Percentiles rank a stretch among this genome's conserved stretches.
Conservation (phyloP, 2,113 vertebrate species). For the Xyrauchen texanus region DNA sequence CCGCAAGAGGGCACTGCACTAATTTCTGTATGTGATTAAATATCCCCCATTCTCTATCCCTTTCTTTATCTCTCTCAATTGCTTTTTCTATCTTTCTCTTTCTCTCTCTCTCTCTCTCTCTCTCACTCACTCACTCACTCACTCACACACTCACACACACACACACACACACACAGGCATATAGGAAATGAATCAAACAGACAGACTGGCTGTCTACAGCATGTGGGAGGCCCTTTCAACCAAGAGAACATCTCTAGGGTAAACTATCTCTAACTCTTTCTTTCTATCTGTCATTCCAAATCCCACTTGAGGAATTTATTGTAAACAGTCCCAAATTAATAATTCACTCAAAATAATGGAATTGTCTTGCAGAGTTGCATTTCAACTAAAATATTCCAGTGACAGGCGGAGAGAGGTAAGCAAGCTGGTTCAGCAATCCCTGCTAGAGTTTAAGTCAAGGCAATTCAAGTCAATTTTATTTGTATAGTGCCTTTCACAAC, state of each 20-base stretch:
- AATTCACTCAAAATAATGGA: conserved; percentile 42
- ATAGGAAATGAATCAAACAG: conserved; percentile 53
- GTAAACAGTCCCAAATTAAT: conserved; percentile 40
- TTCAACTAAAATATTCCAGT: conserved; percentile 9
- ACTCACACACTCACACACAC: conserved; percentile 3
- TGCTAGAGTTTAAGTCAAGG: conserved; percentile 5
- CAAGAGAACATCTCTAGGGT: conserved; percentile 55
- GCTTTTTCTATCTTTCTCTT: too few relatives aligned
- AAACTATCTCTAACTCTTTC: conserved; percentile 35
- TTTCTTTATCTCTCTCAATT: background rate
- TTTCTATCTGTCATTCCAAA: conserved; percentile 38
- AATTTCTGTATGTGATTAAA: conserved; percentile 49
- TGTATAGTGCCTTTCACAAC: too few relatives aligned
- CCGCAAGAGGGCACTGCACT: conserved; percentile 57
- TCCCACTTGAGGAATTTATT: conserved; percentile 35
- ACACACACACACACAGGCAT: conserved; percentile 18
- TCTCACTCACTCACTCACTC: background rate
- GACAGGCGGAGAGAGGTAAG: background rate
- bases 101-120: too few relatives aligned
- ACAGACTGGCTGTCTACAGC: conserved; percentile 55
- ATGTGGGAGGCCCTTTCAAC: conserved; percentile 55
- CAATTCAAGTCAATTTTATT: too few relatives aligned
- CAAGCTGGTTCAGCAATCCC: background rate
- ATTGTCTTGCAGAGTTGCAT: conserved; percentile 35
- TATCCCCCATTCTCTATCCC: background rate